phyloP scores from a whole-genome alignment of 2,113 vertebrate genomes.

The Empidonax traillii region DNA sequence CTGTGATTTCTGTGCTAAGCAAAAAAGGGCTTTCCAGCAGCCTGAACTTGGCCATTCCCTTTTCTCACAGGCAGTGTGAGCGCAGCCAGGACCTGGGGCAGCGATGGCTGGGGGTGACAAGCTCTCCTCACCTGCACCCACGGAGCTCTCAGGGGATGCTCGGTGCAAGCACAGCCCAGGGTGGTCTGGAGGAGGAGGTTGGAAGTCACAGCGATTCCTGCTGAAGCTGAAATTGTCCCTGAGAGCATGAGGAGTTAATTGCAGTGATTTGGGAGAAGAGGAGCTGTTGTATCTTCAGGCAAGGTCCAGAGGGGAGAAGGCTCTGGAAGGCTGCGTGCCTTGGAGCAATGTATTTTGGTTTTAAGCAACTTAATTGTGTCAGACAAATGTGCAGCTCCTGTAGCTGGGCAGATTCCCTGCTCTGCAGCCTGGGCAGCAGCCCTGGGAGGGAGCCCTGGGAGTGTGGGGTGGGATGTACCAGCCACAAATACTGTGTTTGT shows the following conservation, averaged over 20 bases:
- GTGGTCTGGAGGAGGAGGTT: neutral
- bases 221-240: neutral
- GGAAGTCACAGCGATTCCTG: neutral
- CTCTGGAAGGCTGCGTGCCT: neutral
- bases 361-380: neutral
- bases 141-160: rapidly evolving
- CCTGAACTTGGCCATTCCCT: neutral
- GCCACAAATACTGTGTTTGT: neutral
- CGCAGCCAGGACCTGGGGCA: neutral
- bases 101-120: neutral
- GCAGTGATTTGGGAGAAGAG: neutral
- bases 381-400: neutral
- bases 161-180: neutral
- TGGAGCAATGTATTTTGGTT: neutral
- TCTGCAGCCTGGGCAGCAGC: neutral
- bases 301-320: neutral
- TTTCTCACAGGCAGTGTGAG: neutral
- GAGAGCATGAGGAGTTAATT: neutral
- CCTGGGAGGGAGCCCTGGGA: neutral
- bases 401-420: neutral
- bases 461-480: rapidly evolving
- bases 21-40: neutral
- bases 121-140: neutral
- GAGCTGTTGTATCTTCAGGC: neutral
- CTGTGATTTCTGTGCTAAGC: neutral